Evolutionary conservation across 2,888 invertebrate species (phyloP).

Genomic region (Polydrusus pterygomalis): DNA sequence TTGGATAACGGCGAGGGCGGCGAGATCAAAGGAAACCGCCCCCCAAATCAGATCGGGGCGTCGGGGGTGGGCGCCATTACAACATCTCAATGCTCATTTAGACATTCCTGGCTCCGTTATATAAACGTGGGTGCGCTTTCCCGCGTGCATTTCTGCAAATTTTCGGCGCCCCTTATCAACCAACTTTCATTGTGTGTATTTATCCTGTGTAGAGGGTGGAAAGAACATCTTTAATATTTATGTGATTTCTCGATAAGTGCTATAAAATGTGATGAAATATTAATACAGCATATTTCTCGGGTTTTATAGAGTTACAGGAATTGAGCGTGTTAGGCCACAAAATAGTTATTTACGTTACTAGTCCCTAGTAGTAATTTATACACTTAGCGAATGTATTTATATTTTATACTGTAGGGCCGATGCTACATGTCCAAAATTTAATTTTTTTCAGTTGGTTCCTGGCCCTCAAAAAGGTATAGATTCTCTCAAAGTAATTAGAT

Average conservation of each 20-base stretch:
- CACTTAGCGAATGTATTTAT: too few species aligned
- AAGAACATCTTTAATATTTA: slow-evolving; percentile 43
- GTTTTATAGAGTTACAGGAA: not conserved
- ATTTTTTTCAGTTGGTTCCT: too few species aligned
- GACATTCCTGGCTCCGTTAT: slow-evolving; percentile 67
- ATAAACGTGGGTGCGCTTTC: slow-evolving; percentile 45
- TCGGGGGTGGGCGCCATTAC: slow-evolving; percentile 70
- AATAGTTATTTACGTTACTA: too few species aligned
- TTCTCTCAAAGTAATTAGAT: too few species aligned
- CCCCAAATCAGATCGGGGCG: slow-evolving; percentile 69
- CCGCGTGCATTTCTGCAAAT: slow-evolving; percentile 39
- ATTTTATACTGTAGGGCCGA: too few species aligned
- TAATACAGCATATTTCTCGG: not conserved
- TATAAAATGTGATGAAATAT: not conserved
- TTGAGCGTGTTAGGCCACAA: too few species aligned
- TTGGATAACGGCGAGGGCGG: slow-evolving; percentile 70
- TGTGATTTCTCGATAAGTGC: slow-evolving; percentile 26
- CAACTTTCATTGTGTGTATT: slow-evolving; percentile 4
- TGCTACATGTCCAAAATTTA: too few species aligned
- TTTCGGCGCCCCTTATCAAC: not conserved
- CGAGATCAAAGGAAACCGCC: slow-evolving; percentile 79
- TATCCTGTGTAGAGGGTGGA: slow-evolving; percentile 18
- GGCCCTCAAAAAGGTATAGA: too few species aligned
- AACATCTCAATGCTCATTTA: slow-evolving; percentile 71
- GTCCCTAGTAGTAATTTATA: too few species aligned